Percentiles rank a stretch among this genome's conserved stretches.
Evolutionary conservation across 2,888 invertebrate species (phyloP).

Genomic region (Microplitis deprimator): DNA sequence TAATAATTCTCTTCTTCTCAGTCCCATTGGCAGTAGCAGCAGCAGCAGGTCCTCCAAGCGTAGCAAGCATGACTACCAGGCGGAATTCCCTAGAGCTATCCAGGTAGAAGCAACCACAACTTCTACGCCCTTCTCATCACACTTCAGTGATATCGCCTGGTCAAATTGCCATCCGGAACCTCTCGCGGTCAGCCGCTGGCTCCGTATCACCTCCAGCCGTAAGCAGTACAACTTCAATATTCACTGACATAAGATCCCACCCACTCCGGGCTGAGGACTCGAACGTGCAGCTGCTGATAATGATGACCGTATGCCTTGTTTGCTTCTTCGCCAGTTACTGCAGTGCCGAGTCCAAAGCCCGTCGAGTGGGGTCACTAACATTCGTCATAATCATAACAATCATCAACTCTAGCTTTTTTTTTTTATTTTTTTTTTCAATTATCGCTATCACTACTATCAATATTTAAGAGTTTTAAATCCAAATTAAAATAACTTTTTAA

Average conservation of each 20-base stretch:
- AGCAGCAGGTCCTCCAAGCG: conserved; percentile 46
- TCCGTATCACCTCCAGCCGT: conserved; percentile 69
- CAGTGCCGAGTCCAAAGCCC: conserved; percentile 58
- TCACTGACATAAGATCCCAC: conserved; percentile 71
- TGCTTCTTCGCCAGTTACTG: conserved; percentile 39
- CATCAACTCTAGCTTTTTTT: conserved; percentile 37
- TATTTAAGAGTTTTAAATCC: background rate
- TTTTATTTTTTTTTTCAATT: conserved; percentile 7
- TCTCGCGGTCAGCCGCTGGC: conserved; percentile 69
- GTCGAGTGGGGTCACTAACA: conserved; percentile 57
- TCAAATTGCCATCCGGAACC: conserved; percentile 70
- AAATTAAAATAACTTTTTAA: background rate
- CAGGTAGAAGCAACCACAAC: conserved; percentile 68
- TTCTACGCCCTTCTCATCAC: conserved; percentile 62
- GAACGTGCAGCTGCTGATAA: conserved; percentile 30
- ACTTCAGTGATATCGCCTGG: conserved; percentile 68
- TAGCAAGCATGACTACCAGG: conserved; percentile 61
- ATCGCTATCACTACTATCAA: background rate
- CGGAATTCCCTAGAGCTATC: conserved; percentile 62
- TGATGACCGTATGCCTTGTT: conserved; percentile 39
- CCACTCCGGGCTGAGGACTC: conserved; percentile 70
- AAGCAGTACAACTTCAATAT: conserved; percentile 71
- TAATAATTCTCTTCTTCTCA: conserved; percentile 44
- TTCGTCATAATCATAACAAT: conserved; percentile 29
- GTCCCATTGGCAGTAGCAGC: conserved; percentile 48